Evolutionary conservation across 1,140 invertebrate species (phyloP), one percentile per base, ranked within the genome.

Genomic region (Pseudomyrmex gracilis): DNA sequence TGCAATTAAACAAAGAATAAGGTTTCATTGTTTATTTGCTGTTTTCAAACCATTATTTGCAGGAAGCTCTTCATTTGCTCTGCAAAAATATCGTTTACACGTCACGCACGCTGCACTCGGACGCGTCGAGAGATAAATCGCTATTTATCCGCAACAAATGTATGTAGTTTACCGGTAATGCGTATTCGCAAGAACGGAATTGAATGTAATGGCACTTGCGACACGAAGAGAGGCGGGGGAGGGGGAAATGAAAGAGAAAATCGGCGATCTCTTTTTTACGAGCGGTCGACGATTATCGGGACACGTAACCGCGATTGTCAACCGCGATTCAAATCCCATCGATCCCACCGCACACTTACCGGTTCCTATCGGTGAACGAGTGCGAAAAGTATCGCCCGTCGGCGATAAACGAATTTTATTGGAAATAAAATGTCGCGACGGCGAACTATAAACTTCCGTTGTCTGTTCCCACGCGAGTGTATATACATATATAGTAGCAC

Each of bases 391-490:
- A 66, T 85, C 78, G 63, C 66, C 24, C 12, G 58, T 43, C 58
- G 64, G 13, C 51, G 67, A 66, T 84, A 84, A 70, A 55, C 24
- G 63, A 70, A 58, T 85, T 86, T 86, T 71, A 83, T 71, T 49
- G 80, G 43, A 20, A 58, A 87, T 84, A 78, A 78, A 87, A 78
- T 51, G 60, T 63, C 73, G 67, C 70, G 68, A 17, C 45, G 45
- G 3, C 22, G 13, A 61, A 58, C 47, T 61, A 60, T 87, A 87
- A 84, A 87, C 82, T 84, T 83, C 63, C 84, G 73, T 55, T 70
- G 83, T 70, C 85, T 58, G 55, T 77, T 17, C 51, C 67, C 34
- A 0, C 5, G 34, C 34, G 34, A 34, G 34, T 34, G 34, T 34
- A 34, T 34, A 34, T 34, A 34, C 34, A 34, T 5, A 34, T 34